These are phyloP conservation scores for Mellivora capensis DNA, from an alignment of 2,113 vertebrate species.

Conservation along the genomic window DNA sequence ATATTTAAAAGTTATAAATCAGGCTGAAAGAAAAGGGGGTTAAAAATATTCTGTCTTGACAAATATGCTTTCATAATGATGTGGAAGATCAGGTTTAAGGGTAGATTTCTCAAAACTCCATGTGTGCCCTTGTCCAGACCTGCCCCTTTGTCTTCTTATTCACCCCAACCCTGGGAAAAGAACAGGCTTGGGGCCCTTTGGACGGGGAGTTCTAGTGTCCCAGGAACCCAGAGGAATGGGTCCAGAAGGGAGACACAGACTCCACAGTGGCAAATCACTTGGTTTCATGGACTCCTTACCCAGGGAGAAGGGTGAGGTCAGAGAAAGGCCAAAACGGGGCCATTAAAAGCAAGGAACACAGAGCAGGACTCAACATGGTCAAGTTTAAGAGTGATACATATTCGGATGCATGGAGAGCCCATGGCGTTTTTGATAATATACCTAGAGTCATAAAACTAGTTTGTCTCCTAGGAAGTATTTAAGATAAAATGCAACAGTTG, in stretches of 20 bases:
- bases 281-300: neutral
- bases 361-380: neutral
- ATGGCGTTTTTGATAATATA: neutral
- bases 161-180: neutral
- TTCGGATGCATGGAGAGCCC: neutral
- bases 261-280: neutral
- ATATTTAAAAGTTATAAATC: slow-evolving; percentile 11
- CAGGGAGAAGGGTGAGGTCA: neutral
- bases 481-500: neutral
- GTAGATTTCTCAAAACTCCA: neutral
- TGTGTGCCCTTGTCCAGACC: neutral
- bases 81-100: neutral
- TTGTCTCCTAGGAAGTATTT: neutral
- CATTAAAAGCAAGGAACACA: neutral
- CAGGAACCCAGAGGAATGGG: neutral
- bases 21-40: neutral
- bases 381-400: neutral
- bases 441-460: neutral
- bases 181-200: neutral
- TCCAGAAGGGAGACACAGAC: neutral
- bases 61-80: neutral
- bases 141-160: neutral
- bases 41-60: neutral
- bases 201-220: neutral
- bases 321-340: neutral